Base-by-base conservation (phyloP, 2,888 invertebrate genomes). In the Alitta virens region DNA sequence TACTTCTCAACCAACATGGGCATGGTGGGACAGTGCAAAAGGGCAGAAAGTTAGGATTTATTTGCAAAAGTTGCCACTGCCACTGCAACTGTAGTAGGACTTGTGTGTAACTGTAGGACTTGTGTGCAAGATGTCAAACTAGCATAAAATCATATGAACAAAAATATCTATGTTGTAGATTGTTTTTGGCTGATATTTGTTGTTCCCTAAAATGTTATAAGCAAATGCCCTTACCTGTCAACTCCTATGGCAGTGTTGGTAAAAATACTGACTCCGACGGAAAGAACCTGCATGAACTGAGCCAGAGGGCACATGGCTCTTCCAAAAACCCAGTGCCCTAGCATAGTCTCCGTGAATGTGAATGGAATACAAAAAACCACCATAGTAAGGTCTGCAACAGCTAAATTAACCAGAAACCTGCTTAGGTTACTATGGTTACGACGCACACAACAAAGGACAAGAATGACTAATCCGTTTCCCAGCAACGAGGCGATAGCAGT, bases 321-420 rank as follows among this genome's bases (percentile, higher is more conserved):
- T 14, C 75, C 75, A 64, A 82, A 82, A 24, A 82, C 73, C 83
- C 83, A 83, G 21, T 77, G 69, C 9, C 68, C 67, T 3, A 77
- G 66, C 70, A 79, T 73, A 60, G 76, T 76, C 72, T 74, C 71
- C 3, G 79, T 79, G 66, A 78, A 92, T 12, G 72, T 72, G 57
- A 72, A 72, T 14, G 72, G 72, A 51, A 72, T 65, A 55, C 72
- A 72, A 62, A 72, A 66, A n/a, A 65, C 57, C 12, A 70, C 66
- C 63, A 72, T 72, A 21, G 63, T 38, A 25, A 72, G 60, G 53
- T 72, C 72, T 9, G 72, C 62, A 14, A 73, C 55, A 14, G 72
- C 72, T 27, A 73, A 56, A 59, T 65, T 68, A 33, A 66, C 66
- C 9, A 70, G 54, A 56, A 65, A 70, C n/a, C 57, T 46, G 12